Percentiles rank a stretch among this genome's conserved stretches.
phyloP scores from a whole-genome alignment of 2,113 vertebrate genomes.

The Mobula hypostoma region DNA sequence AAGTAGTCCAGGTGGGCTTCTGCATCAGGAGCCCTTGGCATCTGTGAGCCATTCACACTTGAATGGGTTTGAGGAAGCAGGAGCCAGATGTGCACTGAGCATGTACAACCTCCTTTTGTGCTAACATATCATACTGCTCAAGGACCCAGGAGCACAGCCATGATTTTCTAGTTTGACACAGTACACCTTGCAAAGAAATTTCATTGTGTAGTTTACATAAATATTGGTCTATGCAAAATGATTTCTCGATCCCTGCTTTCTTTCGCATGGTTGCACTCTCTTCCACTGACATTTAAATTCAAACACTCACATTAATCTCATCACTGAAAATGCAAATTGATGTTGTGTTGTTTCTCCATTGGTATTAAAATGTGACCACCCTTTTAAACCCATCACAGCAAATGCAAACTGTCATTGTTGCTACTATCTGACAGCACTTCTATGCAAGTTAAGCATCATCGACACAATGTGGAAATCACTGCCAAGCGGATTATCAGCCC shows the following conservation, averaged over 20 bases:
- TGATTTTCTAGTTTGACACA: no score
- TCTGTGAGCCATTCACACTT: no score
- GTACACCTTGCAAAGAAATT: no score
- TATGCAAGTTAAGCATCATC: background rate
- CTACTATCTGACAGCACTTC: conserved; percentile 2
- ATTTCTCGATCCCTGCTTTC: background rate
- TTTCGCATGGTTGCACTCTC: background rate
- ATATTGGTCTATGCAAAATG: no score
- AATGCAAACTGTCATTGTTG: background rate
- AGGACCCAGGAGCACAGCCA: no score
- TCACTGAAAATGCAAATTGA: conserved; percentile 27
- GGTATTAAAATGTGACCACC: conserved; percentile 6
- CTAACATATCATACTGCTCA: no score
- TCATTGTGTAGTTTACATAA: no score
- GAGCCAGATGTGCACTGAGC: no score
- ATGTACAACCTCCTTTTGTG: no score
- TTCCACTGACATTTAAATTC: background rate
- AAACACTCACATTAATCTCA: background rate
- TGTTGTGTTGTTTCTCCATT: background rate
- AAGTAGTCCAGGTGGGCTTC: no score
- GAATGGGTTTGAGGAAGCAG: no score
- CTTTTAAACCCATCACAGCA: background rate
- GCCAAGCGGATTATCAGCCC: conserved; percentile 11
- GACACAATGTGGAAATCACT: background rate
- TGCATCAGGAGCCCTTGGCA: no score